Conservation (phyloP, 2,113 vertebrate genomes). For the Alces alces region DNA sequence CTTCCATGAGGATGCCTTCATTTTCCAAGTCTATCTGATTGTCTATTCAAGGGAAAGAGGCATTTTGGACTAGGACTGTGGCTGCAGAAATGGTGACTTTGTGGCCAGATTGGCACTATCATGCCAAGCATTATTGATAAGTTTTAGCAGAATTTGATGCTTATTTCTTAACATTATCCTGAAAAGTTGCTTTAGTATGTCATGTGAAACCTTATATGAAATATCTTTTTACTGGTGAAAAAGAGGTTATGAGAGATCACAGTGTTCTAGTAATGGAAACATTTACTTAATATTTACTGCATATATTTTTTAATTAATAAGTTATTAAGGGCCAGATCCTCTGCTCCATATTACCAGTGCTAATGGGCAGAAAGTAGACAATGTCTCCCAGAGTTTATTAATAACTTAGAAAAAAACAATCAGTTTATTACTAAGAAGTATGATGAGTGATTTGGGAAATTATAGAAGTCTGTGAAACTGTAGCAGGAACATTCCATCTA, state of each 20-base stretch:
- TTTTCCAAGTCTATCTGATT: constrained; percentile 13
- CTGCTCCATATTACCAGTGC: neutral
- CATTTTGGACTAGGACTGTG: neutral
- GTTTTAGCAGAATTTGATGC: neutral
- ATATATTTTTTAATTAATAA: neutral
- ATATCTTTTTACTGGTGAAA: neutral
- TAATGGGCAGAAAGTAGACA: neutral
- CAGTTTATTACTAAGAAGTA: neutral
- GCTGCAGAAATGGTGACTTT: neutral
- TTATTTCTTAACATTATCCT: neutral
- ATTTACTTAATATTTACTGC: neutral
- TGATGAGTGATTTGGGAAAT: neutral
- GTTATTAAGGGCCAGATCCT: neutral
- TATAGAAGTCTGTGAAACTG: neutral
- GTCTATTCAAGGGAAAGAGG: neutral
- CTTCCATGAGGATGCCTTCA: neutral
- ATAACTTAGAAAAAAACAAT: neutral
- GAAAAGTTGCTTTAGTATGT: neutral
- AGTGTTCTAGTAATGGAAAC: neutral
- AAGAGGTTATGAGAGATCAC: neutral
- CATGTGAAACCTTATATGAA: neutral
- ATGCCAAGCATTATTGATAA: neutral
- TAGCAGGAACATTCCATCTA: neutral
- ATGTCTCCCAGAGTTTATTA: neutral
- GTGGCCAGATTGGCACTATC: neutral